phyloP scores from a whole-genome alignment of 2,888 invertebrate genomes.

The Sipunculus nudus region DNA sequence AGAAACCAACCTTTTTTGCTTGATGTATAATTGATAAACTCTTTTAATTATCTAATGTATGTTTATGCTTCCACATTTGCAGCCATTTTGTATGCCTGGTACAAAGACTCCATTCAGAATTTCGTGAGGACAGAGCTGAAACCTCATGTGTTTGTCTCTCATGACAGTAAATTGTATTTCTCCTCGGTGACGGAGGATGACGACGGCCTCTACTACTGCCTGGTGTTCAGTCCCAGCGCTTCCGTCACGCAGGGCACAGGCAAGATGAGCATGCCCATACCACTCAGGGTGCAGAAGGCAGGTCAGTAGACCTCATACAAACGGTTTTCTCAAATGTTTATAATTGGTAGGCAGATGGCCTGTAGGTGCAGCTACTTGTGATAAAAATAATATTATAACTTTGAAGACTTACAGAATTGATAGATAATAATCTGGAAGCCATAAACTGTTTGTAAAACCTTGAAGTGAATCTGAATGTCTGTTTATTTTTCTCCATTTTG shows the following conservation, averaged over 20 bases:
- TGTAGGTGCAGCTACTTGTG: no score
- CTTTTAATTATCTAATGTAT: no score
- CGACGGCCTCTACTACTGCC: conserved; percentile 50
- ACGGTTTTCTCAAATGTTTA: no score
- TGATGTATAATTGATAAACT: background rate
- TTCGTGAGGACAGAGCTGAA: conserved; percentile 92
- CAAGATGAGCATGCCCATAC: conserved; percentile 53
- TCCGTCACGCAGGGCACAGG: conserved; percentile 47
- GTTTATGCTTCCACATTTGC: no score
- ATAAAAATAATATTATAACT: no score
- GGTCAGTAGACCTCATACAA: conserved; percentile 47
- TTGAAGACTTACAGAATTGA: no score
- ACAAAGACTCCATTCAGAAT: conserved; percentile 86
- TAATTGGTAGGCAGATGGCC: no score
- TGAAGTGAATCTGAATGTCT: no score
- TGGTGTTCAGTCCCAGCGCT: conserved; percentile 32
- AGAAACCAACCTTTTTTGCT: no score
- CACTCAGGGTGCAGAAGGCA: conserved; percentile 46
- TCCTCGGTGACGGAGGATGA: conserved; percentile 87
- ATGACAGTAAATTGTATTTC: conserved; percentile 93
- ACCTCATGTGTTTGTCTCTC: conserved; percentile 83
- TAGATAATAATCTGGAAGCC: no score
- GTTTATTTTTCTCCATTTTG: no score
- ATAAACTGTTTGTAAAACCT: no score
- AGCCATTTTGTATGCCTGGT: conserved; percentile 90